Evolutionary conservation across 1,140 invertebrate genomes (phyloP), one percentile per base, ranked within the genome.

Genomic region (Parasteatoda tepidariorum): DNA sequence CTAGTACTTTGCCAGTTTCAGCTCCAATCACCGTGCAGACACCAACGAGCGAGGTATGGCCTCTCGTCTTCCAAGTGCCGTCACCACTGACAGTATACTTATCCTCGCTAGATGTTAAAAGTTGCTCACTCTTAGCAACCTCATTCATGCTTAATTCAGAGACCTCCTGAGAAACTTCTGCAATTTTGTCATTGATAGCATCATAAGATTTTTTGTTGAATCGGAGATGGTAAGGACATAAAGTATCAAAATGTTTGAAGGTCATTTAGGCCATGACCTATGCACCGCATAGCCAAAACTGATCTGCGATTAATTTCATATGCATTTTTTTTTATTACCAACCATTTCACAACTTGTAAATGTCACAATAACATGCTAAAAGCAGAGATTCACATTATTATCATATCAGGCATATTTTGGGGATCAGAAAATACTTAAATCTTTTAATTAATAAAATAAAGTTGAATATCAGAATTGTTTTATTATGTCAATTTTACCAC

Each of bases 281-380:
- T 71, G 24, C 22, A 71, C 22, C 68, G 18, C 68, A 71, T 71
- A 1, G 68, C 68, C 18, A 48, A 26, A 71, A 71, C 68, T 13
- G 7, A 0, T 26, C 68, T 3, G 41, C 68, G 41, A 54, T 71
- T 71, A 41, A 71, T 26, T 18, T 48, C 68, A 0, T 33, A 38
- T n/a, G 22, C 48, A 13, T 71, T 71, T 18, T 71, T 71, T 54
- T 48, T 71, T 9, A 1, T 1, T 48, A n/a, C 68, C 68, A 48
- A 71, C 1, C 33, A 71, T 48, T 48, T 28, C 15, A 26, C 68
- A 71, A 54, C 66, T 68, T 33, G 2, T 41, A 24, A 68, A 68
- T 33, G 9, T 68, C 9, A 13, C 26, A 18, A 26, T 0, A 30
- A 1, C 24, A n/a, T 38, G 18, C 13, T 30, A 68, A 22, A 28